Conservation (phyloP, 2,888 invertebrate genomes). For the Drosophila sordidula region DNA sequence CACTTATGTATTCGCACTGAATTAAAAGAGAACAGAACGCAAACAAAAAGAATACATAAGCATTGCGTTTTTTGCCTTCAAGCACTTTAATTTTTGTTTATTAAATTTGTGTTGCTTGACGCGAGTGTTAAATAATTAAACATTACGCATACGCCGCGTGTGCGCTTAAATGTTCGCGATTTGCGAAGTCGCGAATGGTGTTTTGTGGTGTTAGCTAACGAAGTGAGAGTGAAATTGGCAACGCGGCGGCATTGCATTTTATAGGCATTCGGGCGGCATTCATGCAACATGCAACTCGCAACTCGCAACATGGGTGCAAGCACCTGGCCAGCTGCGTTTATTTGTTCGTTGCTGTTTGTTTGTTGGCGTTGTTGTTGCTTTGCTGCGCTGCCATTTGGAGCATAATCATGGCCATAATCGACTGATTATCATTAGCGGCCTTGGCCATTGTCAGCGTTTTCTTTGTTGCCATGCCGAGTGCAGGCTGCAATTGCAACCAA, state of each 20-base stretch:
- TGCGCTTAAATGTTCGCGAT: conserved; percentile 1
- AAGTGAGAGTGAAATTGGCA: conserved; percentile 82
- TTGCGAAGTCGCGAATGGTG: conserved; percentile 30
- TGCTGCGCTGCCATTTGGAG: conserved; percentile 48
- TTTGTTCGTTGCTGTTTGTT: conserved; percentile 10
- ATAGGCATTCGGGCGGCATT: conserved; percentile 55
- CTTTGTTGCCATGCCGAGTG: conserved; percentile 28
- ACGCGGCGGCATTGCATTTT: conserved; percentile 68
- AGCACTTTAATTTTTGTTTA: conserved; percentile 4
- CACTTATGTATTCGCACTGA: conserved; percentile 42
- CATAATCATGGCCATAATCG: conserved; percentile 58
- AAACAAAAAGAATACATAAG: conserved; percentile 32
- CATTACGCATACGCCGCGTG: conserved; percentile 49
- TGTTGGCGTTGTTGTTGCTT: conserved; percentile 1
- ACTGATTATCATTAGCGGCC: conserved; percentile 51
- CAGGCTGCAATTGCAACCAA: conserved; percentile 49
- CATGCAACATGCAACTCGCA: conserved; percentile 28
- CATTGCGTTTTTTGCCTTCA: conserved; percentile 8
- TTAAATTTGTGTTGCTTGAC: conserved; percentile 30
- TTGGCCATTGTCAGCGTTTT: conserved; percentile 56
- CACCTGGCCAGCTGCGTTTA: conserved; percentile 54
- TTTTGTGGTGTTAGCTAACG: conserved; percentile 65
- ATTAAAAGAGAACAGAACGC: conserved; percentile 38
- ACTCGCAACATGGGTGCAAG: conserved; percentile 63
- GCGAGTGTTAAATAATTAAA: conserved; percentile 14